Evolutionary conservation across 1,140 invertebrate genomes (phyloP).

Genomic region (Cryptotermes secundus): DNA sequence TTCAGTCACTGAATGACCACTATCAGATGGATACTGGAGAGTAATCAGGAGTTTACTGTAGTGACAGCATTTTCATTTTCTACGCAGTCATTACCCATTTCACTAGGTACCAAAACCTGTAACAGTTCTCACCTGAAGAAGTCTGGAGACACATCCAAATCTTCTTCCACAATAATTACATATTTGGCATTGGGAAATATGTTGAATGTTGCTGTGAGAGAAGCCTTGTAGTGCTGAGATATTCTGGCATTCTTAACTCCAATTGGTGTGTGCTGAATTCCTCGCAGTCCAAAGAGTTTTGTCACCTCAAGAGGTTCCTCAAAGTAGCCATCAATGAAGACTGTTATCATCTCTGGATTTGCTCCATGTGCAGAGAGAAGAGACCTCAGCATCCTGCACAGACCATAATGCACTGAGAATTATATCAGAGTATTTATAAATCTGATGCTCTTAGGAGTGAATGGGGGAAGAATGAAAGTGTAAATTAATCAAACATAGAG

Average conservation of each 20-base stretch:
- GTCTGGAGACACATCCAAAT: constrained; percentile 65
- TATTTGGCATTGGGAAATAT: constrained; percentile 60
- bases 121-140: constrained; percentile 55
- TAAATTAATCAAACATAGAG: no score
- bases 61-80: no score
- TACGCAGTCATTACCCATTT: no score
- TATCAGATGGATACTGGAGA: no score
- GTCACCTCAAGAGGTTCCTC: constrained; percentile 66
- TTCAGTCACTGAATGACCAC: no score
- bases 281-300: constrained; percentile 60
- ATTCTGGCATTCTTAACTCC: constrained; percentile 59
- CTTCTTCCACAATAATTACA: constrained; percentile 66
- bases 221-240: constrained; percentile 68
- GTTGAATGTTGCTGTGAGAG: constrained; percentile 65
- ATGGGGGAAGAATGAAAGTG: no score
- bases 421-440: no score
- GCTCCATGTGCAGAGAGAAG: constrained; percentile 60
- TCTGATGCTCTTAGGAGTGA: no score
- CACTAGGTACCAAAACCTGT: no score
- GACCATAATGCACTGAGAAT: neutral
- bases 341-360: constrained; percentile 61
- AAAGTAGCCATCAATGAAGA: constrained; percentile 70
- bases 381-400: constrained; percentile 56
- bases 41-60: no score
- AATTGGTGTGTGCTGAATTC: constrained; percentile 58